A percentile compares a stretch with the other conserved stretches of the same genome.
Evolutionary conservation across 2,888 invertebrate genomes (phyloP).

Genomic region (Hirtodrosophila cameraria): DNA sequence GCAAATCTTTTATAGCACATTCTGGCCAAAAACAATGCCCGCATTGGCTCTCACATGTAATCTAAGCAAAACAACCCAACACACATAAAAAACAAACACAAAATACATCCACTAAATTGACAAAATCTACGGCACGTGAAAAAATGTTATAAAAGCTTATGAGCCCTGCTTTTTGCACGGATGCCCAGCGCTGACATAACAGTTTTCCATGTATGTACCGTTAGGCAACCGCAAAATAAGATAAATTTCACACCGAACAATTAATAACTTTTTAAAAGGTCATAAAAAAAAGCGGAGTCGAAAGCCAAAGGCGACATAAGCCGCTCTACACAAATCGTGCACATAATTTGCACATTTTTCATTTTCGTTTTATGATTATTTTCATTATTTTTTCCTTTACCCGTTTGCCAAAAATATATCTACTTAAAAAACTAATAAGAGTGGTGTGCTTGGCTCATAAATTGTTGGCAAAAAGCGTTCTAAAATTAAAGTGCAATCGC

Average conservation of each 20-base stretch:
- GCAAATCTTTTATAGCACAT: conserved; percentile 24
- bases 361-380: conserved; percentile 20
- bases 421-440: conserved; percentile 47
- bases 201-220: conserved; percentile 12
- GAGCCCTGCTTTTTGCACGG: conserved; percentile 20
- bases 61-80: conserved; percentile 13
- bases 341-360: conserved; percentile 46
- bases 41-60: conserved; percentile 32
- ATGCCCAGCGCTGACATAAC: conserved; percentile 20
- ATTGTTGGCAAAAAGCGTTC: conserved; percentile 31
- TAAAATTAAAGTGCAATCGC: conserved; percentile 56
- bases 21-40: neutral
- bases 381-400: conserved; percentile 65
- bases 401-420: neutral
- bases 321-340: conserved; percentile 24
- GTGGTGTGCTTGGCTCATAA: conserved; percentile 43
- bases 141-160: conserved; percentile 58
- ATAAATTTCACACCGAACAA: conserved; percentile 57
- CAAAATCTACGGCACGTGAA: conserved; percentile 59
- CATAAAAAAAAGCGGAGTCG: conserved; percentile 30
- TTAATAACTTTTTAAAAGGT: conserved; percentile 49
- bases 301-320: conserved; percentile 19
- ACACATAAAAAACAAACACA: conserved; percentile 2
- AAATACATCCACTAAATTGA: conserved; percentile 36
- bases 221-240: conserved; percentile 46